A percentile compares a stretch with the other conserved stretches of the same genome.
Conservation (phyloP, 1,140 invertebrate genomes). For the Leptoteleia sp. region DNA sequence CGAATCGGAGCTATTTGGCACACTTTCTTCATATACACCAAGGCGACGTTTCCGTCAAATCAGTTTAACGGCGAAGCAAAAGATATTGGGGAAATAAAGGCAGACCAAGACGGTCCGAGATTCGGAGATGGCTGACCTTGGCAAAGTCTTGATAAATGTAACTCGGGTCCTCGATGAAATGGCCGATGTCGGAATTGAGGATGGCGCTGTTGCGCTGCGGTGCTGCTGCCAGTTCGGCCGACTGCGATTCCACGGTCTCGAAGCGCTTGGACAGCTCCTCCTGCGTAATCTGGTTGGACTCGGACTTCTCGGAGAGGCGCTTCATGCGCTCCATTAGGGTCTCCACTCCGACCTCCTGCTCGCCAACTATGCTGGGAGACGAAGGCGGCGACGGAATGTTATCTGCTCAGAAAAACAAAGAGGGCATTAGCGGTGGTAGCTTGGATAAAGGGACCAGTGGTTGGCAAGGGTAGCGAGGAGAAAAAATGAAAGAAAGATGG, state of each 20-base stretch:
- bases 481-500: background rate
- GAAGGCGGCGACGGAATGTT: constrained; percentile 78
- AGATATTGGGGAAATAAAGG: too few species aligned
- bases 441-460: too few species aligned
- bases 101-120: too few species aligned
- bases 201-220: constrained; percentile 77
- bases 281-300: constrained; percentile 85
- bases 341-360: constrained; percentile 86
- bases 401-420: constrained; percentile 69
- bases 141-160: constrained; percentile 93
- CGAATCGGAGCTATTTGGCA: too few species aligned
- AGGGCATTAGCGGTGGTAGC: too few species aligned
- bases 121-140: constrained; percentile 78
- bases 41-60: too few species aligned
- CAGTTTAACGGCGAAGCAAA: too few species aligned
- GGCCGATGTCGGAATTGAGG: constrained; percentile 84
- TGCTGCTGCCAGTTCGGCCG: constrained; percentile 85
- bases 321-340: constrained; percentile 92
- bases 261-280: constrained; percentile 90
- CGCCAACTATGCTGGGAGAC: constrained; percentile 80
- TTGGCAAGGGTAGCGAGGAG: too few species aligned
- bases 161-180: constrained; percentile 88
- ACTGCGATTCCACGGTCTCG: constrained; percentile 88
- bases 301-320: constrained; percentile 86
- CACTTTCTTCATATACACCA: too few species aligned